Evolutionary conservation across 2,888 invertebrate genomes (phyloP).

Genomic region (Diachrysia chrysitis): DNA sequence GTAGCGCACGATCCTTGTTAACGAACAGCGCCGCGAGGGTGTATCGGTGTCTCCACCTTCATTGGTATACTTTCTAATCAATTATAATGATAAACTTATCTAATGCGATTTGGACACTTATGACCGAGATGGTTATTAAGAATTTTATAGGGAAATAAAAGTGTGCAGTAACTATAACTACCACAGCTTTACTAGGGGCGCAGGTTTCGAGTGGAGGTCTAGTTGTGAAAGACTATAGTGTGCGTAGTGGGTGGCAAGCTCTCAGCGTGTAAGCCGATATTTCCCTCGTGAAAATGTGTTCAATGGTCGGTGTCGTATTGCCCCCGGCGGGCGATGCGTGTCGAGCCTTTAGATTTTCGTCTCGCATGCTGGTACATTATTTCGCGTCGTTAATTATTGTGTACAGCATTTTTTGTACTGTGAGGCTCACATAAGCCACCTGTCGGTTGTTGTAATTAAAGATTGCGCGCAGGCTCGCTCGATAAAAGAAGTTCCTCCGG

Average conservation of each 20-base stretch:
- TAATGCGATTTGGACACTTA: not conserved
- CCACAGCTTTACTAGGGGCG: slow-evolving; percentile 65
- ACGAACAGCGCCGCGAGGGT: slow-evolving; percentile 32
- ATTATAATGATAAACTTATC: not conserved
- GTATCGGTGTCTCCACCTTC: slow-evolving; percentile 19
- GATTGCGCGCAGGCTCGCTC: slow-evolving; percentile 71
- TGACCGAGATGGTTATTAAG: not conserved
- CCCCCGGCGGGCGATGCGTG: slow-evolving; percentile 74
- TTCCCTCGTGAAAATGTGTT: slow-evolving; percentile 86
- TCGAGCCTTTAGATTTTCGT: slow-evolving; percentile 87
- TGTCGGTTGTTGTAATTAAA: slow-evolving; percentile 85
- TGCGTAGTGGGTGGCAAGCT: slow-evolving; percentile 84
- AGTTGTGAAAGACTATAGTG: slow-evolving; percentile 65
- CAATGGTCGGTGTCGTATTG: slow-evolving; percentile 86
- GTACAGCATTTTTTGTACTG: slow-evolving; percentile 78
- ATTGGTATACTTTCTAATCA: slow-evolving; percentile 53
- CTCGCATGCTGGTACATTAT: slow-evolving; percentile 88
- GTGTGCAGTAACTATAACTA: not conserved
- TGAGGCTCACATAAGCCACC: slow-evolving; percentile 82
- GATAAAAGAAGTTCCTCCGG: slow-evolving; percentile 70
- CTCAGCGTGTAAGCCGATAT: slow-evolving; percentile 84
- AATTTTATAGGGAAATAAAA: not conserved
- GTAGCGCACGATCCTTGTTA: slow-evolving; percentile 40
- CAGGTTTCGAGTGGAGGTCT: slow-evolving; percentile 66
- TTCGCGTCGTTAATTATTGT: slow-evolving; percentile 88